phyloP scores from a whole-genome alignment of 23 tunicate genomes.

The Clavelina lepadiformis region DNA sequence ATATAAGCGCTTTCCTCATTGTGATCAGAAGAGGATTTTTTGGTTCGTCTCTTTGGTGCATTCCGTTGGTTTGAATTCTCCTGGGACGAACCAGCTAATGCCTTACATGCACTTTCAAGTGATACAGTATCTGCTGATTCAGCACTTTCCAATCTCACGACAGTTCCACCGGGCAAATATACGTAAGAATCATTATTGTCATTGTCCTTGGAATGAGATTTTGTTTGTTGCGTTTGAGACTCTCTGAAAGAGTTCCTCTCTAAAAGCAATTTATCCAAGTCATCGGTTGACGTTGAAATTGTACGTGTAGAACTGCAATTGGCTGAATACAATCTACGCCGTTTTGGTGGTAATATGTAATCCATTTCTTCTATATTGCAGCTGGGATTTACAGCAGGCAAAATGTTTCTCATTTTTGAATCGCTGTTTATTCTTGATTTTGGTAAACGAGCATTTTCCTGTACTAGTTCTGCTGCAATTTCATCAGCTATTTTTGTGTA shows the following conservation, averaged over 20 bases:
- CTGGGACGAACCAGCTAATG: background rate
- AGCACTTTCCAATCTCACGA: constrained; percentile 10
- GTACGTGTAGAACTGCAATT: too few species aligned
- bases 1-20: background rate
- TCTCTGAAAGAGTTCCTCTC: too few species aligned
- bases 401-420: too few species aligned
- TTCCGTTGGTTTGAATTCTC: background rate
- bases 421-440: too few species aligned
- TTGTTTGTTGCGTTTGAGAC: too few species aligned
- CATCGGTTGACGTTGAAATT: too few species aligned
- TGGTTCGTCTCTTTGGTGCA: background rate
- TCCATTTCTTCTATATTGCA: too few species aligned
- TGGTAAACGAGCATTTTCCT: constrained; percentile 55
- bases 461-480: constrained; percentile 27
- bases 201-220: too few species aligned
- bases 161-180: constrained; percentile 47
- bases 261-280: too few species aligned
- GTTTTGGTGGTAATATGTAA: too few species aligned
- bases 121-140: constrained; percentile 15
- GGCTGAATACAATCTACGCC: too few species aligned
- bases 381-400: too few species aligned
- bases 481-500: constrained; percentile 50
- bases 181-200: constrained; percentile 27
- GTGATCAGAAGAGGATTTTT: background rate
- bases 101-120: background rate